A percentile compares a stretch with the other conserved stretches of the same genome.
Evolutionary conservation across 2,888 invertebrate species (phyloP).

Genomic region (Spilosoma lubricipeda): DNA sequence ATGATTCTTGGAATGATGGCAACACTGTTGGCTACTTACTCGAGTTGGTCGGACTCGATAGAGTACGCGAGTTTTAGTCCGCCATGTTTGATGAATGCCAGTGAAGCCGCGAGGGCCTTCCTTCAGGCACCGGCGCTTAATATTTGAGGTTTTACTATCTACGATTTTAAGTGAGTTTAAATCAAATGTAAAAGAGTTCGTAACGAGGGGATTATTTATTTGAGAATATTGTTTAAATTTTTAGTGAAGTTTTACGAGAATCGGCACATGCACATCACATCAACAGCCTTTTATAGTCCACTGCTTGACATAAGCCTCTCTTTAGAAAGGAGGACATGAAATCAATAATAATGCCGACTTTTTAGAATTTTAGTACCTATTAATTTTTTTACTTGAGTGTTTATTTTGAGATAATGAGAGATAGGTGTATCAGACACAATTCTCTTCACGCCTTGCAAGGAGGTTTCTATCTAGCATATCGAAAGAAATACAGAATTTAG

Average conservation of each 20-base stretch:
- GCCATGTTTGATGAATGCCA: slow-evolving; percentile 90
- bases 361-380: too few relatives aligned
- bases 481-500: not conserved
- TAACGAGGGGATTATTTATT: not conserved
- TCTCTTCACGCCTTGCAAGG: not conserved
- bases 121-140: slow-evolving; percentile 38
- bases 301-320: too few relatives aligned
- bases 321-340: too few relatives aligned
- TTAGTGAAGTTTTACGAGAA: too few relatives aligned
- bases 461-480: not conserved
- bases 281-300: too few relatives aligned
- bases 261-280: too few relatives aligned
- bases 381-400: too few relatives aligned
- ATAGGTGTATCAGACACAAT: too few relatives aligned
- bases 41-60: slow-evolving; percentile 89
- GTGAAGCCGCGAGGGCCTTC: slow-evolving; percentile 77
- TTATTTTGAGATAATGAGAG: too few relatives aligned
- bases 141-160: not conserved
- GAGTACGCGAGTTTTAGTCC: slow-evolving; percentile 89
- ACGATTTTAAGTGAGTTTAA: not conserved
- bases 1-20: slow-evolving; percentile 88
- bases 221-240: too few relatives aligned
- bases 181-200: not conserved
- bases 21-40: slow-evolving; percentile 89
- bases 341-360: too few relatives aligned